A percentile compares a stretch with the other conserved stretches of the same genome.
Evolutionary conservation across 2,113 vertebrate species (phyloP).

Genomic region (Zosterops japonicus): DNA sequence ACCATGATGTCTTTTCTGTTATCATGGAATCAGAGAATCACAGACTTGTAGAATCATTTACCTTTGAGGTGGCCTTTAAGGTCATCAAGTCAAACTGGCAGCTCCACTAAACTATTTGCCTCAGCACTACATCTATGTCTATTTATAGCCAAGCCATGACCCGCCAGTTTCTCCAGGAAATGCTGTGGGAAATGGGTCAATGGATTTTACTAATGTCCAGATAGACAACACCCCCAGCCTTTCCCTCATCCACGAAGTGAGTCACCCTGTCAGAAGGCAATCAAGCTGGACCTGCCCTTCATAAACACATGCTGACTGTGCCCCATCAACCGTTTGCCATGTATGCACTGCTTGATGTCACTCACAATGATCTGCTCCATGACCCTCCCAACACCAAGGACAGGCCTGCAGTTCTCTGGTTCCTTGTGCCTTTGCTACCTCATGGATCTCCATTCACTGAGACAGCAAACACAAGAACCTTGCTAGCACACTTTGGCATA

Average conservation of each 20-base stretch:
- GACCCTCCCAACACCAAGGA: too few species aligned
- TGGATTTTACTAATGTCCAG: neutral
- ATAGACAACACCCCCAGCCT: neutral
- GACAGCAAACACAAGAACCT: neutral
- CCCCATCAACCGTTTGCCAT: rapidly evolving
- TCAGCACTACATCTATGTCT: neutral
- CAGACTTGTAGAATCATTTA: neutral
- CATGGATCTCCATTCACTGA: neutral
- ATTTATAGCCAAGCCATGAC: neutral
- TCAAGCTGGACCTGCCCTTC: neutral
- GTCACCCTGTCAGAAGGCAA: neutral
- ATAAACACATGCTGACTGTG: neutral
- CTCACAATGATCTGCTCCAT: neutral
- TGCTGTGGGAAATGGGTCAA: neutral
- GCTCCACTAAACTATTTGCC: neutral
- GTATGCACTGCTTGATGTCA: too few species aligned
- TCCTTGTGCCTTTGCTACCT: neutral
- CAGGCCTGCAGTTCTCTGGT: neutral
- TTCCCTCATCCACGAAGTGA: neutral
- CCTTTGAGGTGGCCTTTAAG: neutral
- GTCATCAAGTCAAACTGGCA: neutral
- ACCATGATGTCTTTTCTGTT: neutral
- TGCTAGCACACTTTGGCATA: neutral
- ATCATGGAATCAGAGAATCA: neutral
- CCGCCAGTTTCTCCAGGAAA: neutral